These are phyloP conservation scores for Drosophila nigromelanica DNA, from an alignment of 1,140 invertebrate species.

Conservation along the genomic window DNA sequence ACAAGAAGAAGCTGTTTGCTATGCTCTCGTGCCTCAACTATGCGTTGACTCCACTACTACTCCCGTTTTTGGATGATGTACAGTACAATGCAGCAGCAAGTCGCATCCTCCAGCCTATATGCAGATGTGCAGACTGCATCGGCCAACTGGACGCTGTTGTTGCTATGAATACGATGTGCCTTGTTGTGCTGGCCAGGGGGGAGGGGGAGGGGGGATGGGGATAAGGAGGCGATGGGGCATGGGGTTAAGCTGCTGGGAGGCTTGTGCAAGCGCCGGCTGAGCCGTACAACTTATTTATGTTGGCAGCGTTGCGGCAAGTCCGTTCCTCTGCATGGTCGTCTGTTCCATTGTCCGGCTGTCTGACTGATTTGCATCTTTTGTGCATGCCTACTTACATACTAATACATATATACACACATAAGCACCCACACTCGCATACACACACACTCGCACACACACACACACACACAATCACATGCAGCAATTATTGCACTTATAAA, in stretches of 20 bases:
- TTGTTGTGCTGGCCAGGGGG: slow-evolving; percentile 32
- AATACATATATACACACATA: slow-evolving; percentile 9
- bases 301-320: slow-evolving; percentile 47
- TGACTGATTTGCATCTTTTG: slow-evolving; percentile 77
- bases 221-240: background rate
- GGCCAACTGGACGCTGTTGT: slow-evolving; percentile 4
- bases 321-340: slow-evolving; percentile 31
- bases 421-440: slow-evolving; percentile 1
- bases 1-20: slow-evolving; percentile 68
- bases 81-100: slow-evolving; percentile 37
- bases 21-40: slow-evolving; percentile 51
- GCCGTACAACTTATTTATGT: slow-evolving; percentile 75
- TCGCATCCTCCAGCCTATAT: slow-evolving; percentile 32
- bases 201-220: background rate
- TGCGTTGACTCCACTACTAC: slow-evolving; percentile 23
- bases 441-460: slow-evolving; percentile 4
- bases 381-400: slow-evolving; percentile 53
- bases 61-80: slow-evolving; percentile 42
- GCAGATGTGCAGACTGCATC: slow-evolving; percentile 1
- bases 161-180: slow-evolving; percentile 63
- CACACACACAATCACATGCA: slow-evolving; percentile 13
- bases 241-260: slow-evolving; percentile 22
- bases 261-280: slow-evolving; percentile 40
- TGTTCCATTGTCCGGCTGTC: slow-evolving; percentile 57
- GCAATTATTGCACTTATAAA: slow-evolving; percentile 80